These are phyloP conservation scores for Crambe crambe DNA, from an alignment of 37 sponge, comb jelly and placozoan species.

Conservation along the genomic window DNA sequence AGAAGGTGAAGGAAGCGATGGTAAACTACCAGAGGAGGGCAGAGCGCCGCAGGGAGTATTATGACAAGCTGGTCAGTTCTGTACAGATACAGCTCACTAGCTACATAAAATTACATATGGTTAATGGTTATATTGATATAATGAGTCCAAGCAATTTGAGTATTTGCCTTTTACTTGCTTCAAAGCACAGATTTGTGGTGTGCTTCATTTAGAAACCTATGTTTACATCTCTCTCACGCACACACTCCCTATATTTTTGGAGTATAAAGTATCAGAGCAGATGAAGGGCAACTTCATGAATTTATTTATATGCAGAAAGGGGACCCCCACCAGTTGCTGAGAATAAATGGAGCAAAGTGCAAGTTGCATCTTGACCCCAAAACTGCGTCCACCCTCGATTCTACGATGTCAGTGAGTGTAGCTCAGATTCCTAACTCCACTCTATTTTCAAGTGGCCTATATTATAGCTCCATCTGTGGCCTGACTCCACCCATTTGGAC, in stretches of 20 bases:
- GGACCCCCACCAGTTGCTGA: slow-evolving; percentile 74
- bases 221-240: background rate
- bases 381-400: background rate
- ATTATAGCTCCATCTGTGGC: background rate
- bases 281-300: too few relatives aligned
- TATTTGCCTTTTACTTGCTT: too few relatives aligned
- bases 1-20: slow-evolving; percentile 83
- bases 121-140: background rate
- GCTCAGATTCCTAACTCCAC: too few relatives aligned
- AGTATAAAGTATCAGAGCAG: too few relatives aligned
- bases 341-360: slow-evolving; percentile 59
- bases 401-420: slow-evolving; percentile 43
- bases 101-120: background rate
- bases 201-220: background rate
- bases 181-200: background rate
- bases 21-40: slow-evolving; percentile 91
- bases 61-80: slow-evolving; percentile 80
- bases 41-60: slow-evolving; percentile 85
- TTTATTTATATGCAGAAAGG: too few relatives aligned
- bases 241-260: too few relatives aligned
- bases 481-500: background rate
- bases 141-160: background rate
- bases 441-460: background rate
- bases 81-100: background rate
- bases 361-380: slow-evolving; percentile 76